phyloP scores from a whole-genome alignment of 2,888 invertebrate species.

The Phorcus lineatus region DNA sequence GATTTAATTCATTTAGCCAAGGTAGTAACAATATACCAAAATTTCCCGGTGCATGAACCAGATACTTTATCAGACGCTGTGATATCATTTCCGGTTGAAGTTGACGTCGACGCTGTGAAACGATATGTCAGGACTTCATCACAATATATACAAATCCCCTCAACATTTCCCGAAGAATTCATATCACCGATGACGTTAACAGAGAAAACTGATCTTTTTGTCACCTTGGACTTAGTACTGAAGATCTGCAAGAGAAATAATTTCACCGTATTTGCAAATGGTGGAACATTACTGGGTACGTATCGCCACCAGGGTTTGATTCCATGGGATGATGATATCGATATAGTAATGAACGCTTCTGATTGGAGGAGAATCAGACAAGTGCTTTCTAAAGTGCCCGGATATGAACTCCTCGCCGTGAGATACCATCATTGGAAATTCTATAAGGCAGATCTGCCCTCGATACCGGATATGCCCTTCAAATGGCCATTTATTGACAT shows the following conservation, averaged over 20 bases:
- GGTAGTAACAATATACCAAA: background rate
- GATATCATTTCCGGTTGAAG: background rate
- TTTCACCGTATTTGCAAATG: constrained; percentile 35
- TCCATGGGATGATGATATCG: constrained; percentile 64
- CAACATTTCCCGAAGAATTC: too few species aligned
- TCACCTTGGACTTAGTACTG: constrained; percentile 6
- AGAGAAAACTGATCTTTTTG: background rate
- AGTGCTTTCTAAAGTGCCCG: constrained; percentile 41
- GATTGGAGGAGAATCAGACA: constrained; percentile 38
- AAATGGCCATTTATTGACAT: constrained; percentile 63
- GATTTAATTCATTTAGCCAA: background rate
- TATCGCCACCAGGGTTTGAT: constrained; percentile 55
- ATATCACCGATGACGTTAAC: too few species aligned
- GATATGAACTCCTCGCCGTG: constrained; percentile 42
- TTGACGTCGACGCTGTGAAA: background rate
- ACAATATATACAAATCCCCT: too few species aligned
- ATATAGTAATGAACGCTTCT: constrained; percentile 49
- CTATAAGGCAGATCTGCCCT: constrained; percentile 39
- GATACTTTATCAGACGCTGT: background rate
- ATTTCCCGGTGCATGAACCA: background rate
- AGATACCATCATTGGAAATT: constrained; percentile 54
- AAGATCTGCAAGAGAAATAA: constrained; percentile 12
- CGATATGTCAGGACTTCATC: background rate
- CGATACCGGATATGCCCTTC: constrained; percentile 45
- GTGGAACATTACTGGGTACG: constrained; percentile 46